Conservation (phyloP, 2,113 vertebrate species). For the Leptobrachium leishanense region DNA sequence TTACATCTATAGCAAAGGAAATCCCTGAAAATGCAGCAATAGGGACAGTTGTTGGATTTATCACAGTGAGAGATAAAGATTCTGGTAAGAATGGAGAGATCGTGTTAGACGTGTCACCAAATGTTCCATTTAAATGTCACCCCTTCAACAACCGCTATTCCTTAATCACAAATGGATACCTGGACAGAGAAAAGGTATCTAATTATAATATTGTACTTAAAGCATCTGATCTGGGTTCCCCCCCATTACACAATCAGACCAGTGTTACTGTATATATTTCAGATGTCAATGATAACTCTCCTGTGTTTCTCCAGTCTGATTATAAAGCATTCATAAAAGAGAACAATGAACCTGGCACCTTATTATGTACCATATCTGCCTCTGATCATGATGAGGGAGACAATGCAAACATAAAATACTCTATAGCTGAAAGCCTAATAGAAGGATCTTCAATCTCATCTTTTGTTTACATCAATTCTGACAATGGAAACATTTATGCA, state of each 20-base stretch:
- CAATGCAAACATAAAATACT: constrained; percentile 74
- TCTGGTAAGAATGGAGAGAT: constrained; percentile 62
- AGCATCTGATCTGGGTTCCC: constrained; percentile 56
- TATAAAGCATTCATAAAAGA: constrained; percentile 68
- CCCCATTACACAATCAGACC: constrained; percentile 52
- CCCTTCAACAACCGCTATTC: constrained; percentile 61
- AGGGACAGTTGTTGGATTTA: constrained; percentile 65
- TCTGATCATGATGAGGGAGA: constrained; percentile 67
- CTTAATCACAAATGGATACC: constrained; percentile 54
- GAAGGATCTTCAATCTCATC: constrained; percentile 60
- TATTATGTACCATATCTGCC: constrained; percentile 77
- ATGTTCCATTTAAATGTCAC: constrained; percentile 58
- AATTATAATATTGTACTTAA: constrained; percentile 55
- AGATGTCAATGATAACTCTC: constrained; percentile 69
- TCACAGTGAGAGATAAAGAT: constrained; percentile 66
- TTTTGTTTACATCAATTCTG: constrained; percentile 61
- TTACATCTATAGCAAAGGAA: constrained; percentile 57
- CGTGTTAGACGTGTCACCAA: constrained; percentile 48
- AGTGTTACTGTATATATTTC: constrained; percentile 54
- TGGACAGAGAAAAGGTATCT: constrained; percentile 56
- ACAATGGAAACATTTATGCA: constrained; percentile 59
- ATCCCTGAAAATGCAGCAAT: constrained; percentile 60
- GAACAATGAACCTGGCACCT: constrained; percentile 72
- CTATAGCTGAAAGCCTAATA: constrained; percentile 64
- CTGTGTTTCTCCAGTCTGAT: constrained; percentile 52